Conservation (phyloP, 2,797 vertebrate species). For the Pangasius sanitwongsei region DNA sequence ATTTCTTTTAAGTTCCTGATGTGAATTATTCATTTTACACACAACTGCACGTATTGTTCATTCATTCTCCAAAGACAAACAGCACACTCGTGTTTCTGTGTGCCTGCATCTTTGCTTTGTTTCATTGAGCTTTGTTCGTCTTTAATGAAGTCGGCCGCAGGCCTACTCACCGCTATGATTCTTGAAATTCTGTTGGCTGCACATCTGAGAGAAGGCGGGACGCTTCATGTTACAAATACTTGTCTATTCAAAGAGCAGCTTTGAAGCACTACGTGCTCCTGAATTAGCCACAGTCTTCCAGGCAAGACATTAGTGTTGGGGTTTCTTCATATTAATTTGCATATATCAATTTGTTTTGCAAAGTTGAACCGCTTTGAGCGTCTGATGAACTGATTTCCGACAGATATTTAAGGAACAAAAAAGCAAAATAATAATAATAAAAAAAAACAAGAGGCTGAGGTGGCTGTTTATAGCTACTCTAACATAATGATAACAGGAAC, state of each 20-base stretch:
- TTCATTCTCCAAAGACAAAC: constrained; percentile 67
- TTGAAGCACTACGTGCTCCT: not conserved
- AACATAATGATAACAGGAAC: not conserved
- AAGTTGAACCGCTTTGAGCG: not conserved
- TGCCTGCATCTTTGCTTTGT: not conserved
- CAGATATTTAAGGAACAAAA: not conserved
- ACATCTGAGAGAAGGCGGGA: constrained; percentile 22
- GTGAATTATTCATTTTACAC: constrained; percentile 72
- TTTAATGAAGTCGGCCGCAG: constrained; percentile 11
- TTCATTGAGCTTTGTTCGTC: constrained; percentile 35
- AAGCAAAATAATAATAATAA: too few species aligned
- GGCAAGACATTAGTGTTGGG: not conserved
- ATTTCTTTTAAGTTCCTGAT: constrained; percentile 49
- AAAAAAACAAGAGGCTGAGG: not conserved
- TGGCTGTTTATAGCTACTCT: not conserved
- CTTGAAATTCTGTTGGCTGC: not conserved
- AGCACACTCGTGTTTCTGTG: constrained; percentile 53
- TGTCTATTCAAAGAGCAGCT: not conserved
- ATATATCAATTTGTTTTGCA: not conserved
- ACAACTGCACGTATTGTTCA: constrained; percentile 62
- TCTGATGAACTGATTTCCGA: not conserved
- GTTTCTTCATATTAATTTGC: not conserved
- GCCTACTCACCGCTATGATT: constrained; percentile 6
- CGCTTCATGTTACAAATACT: not conserved
- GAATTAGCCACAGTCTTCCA: not conserved